Evolutionary conservation across 2,888 invertebrate genomes (phyloP).

Genomic region (Amiota mariae): DNA sequence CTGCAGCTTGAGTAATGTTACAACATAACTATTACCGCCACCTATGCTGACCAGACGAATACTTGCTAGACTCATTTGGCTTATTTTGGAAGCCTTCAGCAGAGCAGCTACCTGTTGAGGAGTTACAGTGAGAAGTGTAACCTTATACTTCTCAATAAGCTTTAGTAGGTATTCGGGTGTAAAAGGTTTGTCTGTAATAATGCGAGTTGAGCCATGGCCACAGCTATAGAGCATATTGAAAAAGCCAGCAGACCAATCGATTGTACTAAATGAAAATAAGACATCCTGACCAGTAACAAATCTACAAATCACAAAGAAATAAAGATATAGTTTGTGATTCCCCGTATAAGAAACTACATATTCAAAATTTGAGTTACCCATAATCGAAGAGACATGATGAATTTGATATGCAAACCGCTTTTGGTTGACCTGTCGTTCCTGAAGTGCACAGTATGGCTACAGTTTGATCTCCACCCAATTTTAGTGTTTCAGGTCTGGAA

Average conservation of each 20-base stretch:
- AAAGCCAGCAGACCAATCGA: slow-evolving; percentile 67
- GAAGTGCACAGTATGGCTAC: slow-evolving; percentile 69
- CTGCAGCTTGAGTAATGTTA: slow-evolving; percentile 60
- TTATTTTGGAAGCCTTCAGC: slow-evolving; percentile 56
- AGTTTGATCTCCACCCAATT: slow-evolving; percentile 66
- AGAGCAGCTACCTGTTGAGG: slow-evolving; percentile 61
- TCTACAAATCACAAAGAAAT: slow-evolving; percentile 39
- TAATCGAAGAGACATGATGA: slow-evolving; percentile 65
- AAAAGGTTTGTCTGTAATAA: slow-evolving; percentile 64
- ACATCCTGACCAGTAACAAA: slow-evolving; percentile 66
- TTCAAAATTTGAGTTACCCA: slow-evolving; percentile 58
- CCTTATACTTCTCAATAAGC: slow-evolving; percentile 63
- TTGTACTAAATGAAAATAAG: slow-evolving; percentile 62
- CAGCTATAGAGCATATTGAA: slow-evolving; percentile 65
- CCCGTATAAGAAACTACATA: too few relatives aligned
- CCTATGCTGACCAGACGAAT: slow-evolving; percentile 62
- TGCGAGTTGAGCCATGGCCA: slow-evolving; percentile 63
- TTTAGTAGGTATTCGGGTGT: slow-evolving; percentile 62
- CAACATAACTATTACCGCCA: slow-evolving; percentile 62
- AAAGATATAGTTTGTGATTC: not conserved
- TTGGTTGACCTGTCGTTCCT: slow-evolving; percentile 68
- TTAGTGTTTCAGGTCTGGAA: slow-evolving; percentile 57
- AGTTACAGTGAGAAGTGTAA: slow-evolving; percentile 59
- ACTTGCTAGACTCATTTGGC: slow-evolving; percentile 53
- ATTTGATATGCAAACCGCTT: slow-evolving; percentile 67